Conservation (phyloP, 2,113 vertebrate genomes). For the Butorides virescens region DNA sequence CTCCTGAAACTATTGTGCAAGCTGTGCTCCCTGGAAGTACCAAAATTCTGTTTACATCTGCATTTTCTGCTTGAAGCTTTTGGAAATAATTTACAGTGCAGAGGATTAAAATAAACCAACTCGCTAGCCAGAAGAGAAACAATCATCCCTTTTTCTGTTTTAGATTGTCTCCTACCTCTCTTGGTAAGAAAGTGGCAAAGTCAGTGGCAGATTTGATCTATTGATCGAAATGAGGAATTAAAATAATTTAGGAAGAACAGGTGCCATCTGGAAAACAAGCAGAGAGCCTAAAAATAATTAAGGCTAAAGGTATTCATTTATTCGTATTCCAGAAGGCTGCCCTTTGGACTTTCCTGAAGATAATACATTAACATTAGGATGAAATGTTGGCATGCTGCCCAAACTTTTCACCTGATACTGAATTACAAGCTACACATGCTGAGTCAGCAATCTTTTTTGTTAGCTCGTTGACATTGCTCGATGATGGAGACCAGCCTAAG, state of each 20-base stretch:
- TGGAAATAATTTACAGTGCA: not conserved
- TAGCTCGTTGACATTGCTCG: not conserved
- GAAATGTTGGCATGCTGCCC: not conserved
- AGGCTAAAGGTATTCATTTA: not conserved
- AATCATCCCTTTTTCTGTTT: not conserved
- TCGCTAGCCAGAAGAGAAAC: not conserved
- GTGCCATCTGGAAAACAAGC: not conserved
- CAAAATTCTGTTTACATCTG: not conserved
- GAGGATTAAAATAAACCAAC: not conserved
- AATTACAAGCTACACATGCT: not conserved
- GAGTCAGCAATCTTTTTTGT: not conserved
- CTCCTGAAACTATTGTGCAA: not conserved
- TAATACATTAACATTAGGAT: not conserved
- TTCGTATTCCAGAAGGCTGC: not conserved
- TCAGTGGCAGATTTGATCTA: not conserved
- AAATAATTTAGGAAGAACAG: not conserved
- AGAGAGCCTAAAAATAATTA: not conserved
- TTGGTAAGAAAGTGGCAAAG: not conserved
- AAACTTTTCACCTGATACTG: not conserved
- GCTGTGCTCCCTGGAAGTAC: not conserved
- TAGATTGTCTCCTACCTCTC: not conserved
- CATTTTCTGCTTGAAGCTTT: slow-evolving; percentile 2
- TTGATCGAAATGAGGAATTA: not conserved
- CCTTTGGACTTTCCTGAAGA: slow-evolving; percentile 7
- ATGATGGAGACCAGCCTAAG: not conserved